These are phyloP conservation scores for Campoplex nolae DNA, from an alignment of 2,888 invertebrate species.

Conservation along the genomic window DNA sequence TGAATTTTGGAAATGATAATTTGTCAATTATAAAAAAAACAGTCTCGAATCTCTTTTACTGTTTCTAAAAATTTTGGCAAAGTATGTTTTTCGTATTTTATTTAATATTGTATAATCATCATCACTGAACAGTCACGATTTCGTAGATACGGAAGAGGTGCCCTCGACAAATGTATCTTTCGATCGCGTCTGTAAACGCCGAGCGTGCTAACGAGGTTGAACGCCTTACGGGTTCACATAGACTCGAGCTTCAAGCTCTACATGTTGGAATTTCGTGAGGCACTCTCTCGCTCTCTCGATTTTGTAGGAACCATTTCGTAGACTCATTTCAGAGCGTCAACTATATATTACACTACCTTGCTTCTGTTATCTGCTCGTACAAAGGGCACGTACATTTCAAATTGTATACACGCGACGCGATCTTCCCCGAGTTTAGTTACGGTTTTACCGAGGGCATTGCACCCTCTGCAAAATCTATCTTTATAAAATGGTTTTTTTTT, in stretches of 20 bases:
- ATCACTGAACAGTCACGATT: constrained; percentile 1
- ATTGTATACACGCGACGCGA: constrained; percentile 51
- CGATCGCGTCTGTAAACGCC: constrained; percentile 55
- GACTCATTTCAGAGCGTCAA: constrained; percentile 24
- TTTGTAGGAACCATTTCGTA: constrained; percentile 8
- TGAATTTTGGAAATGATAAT: background rate
- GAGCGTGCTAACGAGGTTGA: constrained; percentile 63
- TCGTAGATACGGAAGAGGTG: background rate
- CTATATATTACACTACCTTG: constrained; percentile 22
- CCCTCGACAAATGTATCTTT: constrained; percentile 29
- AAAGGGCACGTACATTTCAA: constrained; percentile 64
- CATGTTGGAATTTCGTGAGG: constrained; percentile 32
- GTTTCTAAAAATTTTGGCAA: background rate
- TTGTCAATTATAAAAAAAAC: background rate
- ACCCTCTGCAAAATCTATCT: background rate
- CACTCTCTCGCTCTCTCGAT: constrained; percentile 31
- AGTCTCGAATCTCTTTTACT: background rate
- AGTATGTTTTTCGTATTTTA: background rate
- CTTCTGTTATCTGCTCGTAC: constrained; percentile 62
- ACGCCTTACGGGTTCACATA: constrained; percentile 10
- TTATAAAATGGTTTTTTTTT: constrained; percentile 3
- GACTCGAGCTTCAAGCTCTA: constrained; percentile 28
- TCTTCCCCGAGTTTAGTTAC: constrained; percentile 45
- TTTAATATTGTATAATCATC: background rate
- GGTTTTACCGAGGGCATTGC: constrained; percentile 12